phyloP scores from a whole-genome alignment of 2,113 vertebrate species.

The Amblyopsis rosae region DNA sequence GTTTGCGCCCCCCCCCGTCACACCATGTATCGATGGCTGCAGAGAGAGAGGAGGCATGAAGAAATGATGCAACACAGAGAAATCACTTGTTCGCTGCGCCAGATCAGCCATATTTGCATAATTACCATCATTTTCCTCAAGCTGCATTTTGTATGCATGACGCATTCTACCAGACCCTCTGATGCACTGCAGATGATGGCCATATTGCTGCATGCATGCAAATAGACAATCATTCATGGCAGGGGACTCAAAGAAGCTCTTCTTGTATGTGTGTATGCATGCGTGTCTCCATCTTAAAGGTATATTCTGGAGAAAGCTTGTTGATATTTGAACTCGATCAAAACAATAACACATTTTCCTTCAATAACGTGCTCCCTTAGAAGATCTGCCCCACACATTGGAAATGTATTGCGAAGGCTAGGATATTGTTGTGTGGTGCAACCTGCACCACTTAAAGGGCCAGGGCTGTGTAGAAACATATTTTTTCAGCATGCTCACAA shows the following conservation, averaged over 20 bases:
- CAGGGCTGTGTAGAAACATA: too few species aligned
- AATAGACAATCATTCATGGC: slow-evolving; percentile 12
- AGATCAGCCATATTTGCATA: background rate
- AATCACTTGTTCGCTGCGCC: background rate
- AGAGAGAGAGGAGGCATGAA: slow-evolving; percentile 21
- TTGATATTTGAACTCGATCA: too few species aligned
- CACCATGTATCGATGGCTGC: slow-evolving; percentile 34
- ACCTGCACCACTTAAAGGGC: too few species aligned
- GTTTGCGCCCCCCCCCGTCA: background rate
- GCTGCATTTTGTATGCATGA: slow-evolving; percentile 2
- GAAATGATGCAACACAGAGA: slow-evolving; percentile 15
- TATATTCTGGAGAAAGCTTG: too few species aligned
- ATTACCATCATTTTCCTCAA: background rate
- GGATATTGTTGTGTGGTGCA: too few species aligned
- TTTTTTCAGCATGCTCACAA: too few species aligned
- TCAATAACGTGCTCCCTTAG: too few species aligned
- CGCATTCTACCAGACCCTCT: background rate
- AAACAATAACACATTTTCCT: too few species aligned
- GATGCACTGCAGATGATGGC: background rate
- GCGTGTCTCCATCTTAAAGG: too few species aligned
- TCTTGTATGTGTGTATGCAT: background rate
- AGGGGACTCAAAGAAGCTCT: background rate
- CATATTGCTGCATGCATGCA: slow-evolving; percentile 10
- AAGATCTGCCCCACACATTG: too few species aligned
- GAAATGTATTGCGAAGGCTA: too few species aligned